Evolutionary conservation across 2,113 vertebrate genomes (phyloP), one percentile per base, ranked within the genome.

Genomic region (Rhinopomastus cyanomelas): DNA sequence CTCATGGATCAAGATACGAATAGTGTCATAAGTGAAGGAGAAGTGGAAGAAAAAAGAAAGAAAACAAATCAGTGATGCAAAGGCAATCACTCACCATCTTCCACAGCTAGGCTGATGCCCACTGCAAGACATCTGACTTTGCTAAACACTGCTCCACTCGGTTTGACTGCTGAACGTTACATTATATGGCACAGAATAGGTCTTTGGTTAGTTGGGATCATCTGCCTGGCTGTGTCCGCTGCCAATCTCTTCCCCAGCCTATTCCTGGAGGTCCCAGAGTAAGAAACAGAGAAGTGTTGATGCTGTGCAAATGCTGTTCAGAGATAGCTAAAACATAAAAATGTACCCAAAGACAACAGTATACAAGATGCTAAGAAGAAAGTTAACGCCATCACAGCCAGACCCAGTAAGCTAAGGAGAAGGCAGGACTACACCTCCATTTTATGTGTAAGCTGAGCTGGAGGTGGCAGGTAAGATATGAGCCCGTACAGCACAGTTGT

Each of bases 191-290:
- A 26, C 9, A 9, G n/a, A n/a, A 52, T 34, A 26, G 29, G 23
- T 37, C 5, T 84, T 61, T 42, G 27, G 11, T 73, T 71, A 60
- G 19, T 18, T 85, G 57, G 25, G 17, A 10, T 48, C 16, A 26
- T 19, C n/a, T 85, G 23, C 11, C 57, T 71, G 34, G 22, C 61
- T 76, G 17, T 52, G 29, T 67, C 26, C 49, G 16, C n/a, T 77
- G 49, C 26, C 76, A 65, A 15, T 49, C 30, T 32, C 32, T 68
- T 68, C 29, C n/a, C 29, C 17, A 26, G 0, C 37, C 18, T 34
- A 0, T 34, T 80, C 0, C 0, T 29, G 30, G 52, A 2, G n/a
- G 8, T 23, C 5, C 7, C 15, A 81, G 9, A 62, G 23, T 66
- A 65, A 49, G 48, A 51, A 37, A 67, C 9, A 22, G 27, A 30